Base-by-base conservation (phyloP, 2,113 vertebrate species). In the Salvelinus fontinalis region DNA sequence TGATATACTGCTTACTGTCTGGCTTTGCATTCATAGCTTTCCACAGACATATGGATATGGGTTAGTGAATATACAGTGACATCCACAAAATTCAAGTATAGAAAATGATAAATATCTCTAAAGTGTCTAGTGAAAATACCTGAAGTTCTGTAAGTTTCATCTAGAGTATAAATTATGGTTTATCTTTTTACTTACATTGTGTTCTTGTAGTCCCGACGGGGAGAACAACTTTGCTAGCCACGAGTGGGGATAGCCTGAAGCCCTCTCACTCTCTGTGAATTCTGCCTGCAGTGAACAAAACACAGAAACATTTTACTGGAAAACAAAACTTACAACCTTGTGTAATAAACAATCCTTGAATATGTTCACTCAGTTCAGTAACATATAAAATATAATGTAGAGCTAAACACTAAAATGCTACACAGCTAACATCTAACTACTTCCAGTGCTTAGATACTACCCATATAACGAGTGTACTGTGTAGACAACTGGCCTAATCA, bases 1-100 rank as follows among this genome's bases (percentile, higher is more conserved):
- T 89, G 89, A 90, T 89, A 84, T 81, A 78, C 83, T 87, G 85
- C 87, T 89, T 90, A 89, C 51, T 86, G 87, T 89, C 88, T 89
- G 85, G 75, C 85, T 88, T 86, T 84, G 85, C 88, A 78, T 83
- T 85, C 84, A 79, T 84, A 18, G 51, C 51, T 54, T 54, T 54
- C 51, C 83, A 86, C 82, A 84, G 81, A 86, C 87, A 89, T 85
- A 78, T 85, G 82, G 77, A 81, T 86, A 76, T 81, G 78, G 81
- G 85, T 84, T 85, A 81, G 74, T 81, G 78, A 81, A 82, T 74
- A 60, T 65, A 54, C 51, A 85, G 54, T 67, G 57, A 71, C 76
- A 75, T 79, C 69, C 83, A 86, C 83, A 48, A 78, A 84, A 80
- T 79, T 68, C 74, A 70, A 60, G 69, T 24, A 24, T 77, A 22